Conservation (phyloP, 2,888 invertebrate genomes). For the Agrotis segetum region DNA sequence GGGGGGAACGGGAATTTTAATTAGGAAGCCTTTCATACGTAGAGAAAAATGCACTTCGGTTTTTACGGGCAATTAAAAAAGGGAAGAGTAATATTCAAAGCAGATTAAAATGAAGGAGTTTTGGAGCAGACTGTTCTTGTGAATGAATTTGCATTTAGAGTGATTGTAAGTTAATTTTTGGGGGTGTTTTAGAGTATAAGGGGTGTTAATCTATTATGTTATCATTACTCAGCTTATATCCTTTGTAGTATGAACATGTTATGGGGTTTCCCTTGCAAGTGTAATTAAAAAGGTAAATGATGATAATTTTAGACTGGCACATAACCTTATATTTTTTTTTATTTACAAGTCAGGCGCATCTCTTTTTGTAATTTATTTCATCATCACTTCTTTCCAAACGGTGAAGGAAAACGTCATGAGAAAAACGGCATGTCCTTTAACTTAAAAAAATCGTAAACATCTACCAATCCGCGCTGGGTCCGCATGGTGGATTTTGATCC, state of each 20-base stretch:
- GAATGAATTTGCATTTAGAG: constrained; percentile 59
- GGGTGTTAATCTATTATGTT: constrained; percentile 33
- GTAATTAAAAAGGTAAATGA: no score
- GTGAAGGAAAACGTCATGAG: no score
- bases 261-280: neutral
- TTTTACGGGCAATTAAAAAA: constrained; percentile 62
- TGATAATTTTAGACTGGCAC: no score
- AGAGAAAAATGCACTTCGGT: constrained; percentile 67
- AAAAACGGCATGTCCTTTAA: no score
- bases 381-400: no score
- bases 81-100: constrained; percentile 50
- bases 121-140: constrained; percentile 36
- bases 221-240: constrained; percentile 1
- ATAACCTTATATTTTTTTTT: no score
- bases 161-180: constrained; percentile 39
- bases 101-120: constrained; percentile 57
- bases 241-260: neutral
- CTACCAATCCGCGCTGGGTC: no score
- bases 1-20: constrained; percentile 81
- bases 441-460: no score
- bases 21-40: constrained; percentile 75
- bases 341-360: no score
- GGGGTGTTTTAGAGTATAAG: constrained; percentile 8
- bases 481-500: no score
- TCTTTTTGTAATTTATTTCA: no score